Evolutionary conservation across 2,888 invertebrate species (phyloP), one percentile per base, ranked within the genome.

Genomic region (Eupithecia abbreviata): DNA sequence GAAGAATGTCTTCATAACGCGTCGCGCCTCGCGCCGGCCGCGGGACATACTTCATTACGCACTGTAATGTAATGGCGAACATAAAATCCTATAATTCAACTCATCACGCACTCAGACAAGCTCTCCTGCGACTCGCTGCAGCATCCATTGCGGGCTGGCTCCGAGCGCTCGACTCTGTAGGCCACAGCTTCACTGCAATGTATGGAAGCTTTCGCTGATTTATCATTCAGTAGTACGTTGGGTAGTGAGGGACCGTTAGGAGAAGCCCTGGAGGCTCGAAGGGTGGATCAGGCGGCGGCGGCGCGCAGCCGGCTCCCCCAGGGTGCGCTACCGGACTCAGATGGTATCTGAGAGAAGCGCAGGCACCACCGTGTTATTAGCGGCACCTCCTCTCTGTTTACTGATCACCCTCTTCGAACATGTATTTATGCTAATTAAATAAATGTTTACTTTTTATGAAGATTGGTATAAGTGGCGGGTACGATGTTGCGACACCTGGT

Each of bases 31-130:
- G 92, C 90, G 93, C 92, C 90, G 88, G 90, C 92, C 91, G 84
- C 90, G 89, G 90, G 92, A 91, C 91, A 90, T 91, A 90, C 89
- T 92, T 91, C 91, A 92, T 93, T 92, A 91, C 88, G 84, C 87
- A 86, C 86, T 82, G 87, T 91, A 92, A 92, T 92, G 65, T 65
- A 41, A 42, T 67, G 67, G 41, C 65, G 67, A 43, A 42, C 15
- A 15, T 51, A 51, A 15, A 51, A 5, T 51, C 15, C 51, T 51
- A 51, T 51, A 51, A 7, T 51, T 5, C 7, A 51, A 51, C 51
- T 51, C 51, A 51, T n/a, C 51, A 51, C 13, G 15, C 51, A 51
- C 51, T 51, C 51, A 4, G 15, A n/a, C 51, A 6, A n/a, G n/a
- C n/a, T 51, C 51, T 51, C 51, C 51, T 7, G 51, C 15, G 51